Conservation (phyloP, 2,113 vertebrate genomes). For the Sterrhoptilus dennistouni region DNA sequence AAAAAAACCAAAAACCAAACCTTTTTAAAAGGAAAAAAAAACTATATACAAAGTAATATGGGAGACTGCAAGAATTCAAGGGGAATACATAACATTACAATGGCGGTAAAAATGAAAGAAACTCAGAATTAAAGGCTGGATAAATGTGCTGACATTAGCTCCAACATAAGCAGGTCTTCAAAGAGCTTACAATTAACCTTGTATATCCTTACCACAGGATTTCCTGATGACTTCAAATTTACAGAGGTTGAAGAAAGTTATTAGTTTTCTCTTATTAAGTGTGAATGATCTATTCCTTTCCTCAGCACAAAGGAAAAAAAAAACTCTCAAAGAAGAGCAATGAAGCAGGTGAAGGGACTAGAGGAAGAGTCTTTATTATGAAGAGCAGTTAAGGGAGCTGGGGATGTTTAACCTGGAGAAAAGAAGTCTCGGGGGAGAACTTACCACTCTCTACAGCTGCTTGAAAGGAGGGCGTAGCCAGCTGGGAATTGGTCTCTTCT, state of each 20-base stretch:
- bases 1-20: neutral
- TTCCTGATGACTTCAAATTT: neutral
- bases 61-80: neutral
- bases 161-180: neutral
- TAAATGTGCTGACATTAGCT: neutral
- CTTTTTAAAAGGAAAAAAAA: neutral
- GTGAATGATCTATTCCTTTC: neutral
- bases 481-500: neutral
- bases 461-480: neutral
- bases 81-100: fast-evolving
- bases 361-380: neutral
- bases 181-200: neutral
- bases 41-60: neutral
- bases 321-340: neutral
- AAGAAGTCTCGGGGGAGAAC: neutral
- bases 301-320: neutral
- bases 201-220: neutral
- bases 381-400: neutral
- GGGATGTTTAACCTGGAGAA: neutral
- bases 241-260: neutral
- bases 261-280: neutral
- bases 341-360: neutral
- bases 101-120: neutral
- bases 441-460: neutral
- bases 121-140: neutral